A percentile compares a stretch with the other conserved stretches of the same genome.
Conservation (phyloP, 2,888 invertebrate species). For the Caenorhabditis parvicauda region DNA sequence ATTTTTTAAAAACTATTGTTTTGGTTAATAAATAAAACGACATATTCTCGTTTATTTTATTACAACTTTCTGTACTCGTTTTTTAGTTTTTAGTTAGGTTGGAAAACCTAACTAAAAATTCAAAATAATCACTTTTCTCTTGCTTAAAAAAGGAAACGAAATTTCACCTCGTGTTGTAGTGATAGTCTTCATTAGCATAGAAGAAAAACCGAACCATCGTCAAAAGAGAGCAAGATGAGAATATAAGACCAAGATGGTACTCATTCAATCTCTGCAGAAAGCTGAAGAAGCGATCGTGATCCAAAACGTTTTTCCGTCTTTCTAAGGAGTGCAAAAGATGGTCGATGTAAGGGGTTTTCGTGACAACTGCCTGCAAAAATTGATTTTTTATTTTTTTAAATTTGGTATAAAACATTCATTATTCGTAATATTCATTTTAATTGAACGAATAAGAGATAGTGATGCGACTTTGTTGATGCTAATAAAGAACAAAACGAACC, state of each 20-base stretch:
- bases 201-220: constrained; percentile 17
- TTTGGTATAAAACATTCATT: background rate
- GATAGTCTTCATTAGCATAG: constrained; percentile 18
- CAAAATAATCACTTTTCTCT: background rate
- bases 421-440: constrained; percentile 15
- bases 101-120: no score
- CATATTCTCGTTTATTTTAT: no score
- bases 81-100: no score
- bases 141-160: constrained; percentile 16
- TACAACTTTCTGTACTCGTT: no score
- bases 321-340: constrained; percentile 17
- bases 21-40: no score
- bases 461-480: constrained; percentile 21
- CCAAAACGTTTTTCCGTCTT: no score
- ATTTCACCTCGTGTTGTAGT: no score
- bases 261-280: constrained; percentile 14
- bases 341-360: constrained; percentile 22
- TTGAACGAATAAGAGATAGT: constrained; percentile 18
- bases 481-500: constrained; percentile 6
- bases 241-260: constrained; percentile 8
- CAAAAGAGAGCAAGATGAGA: constrained; percentile 5
- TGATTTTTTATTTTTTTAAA: background rate
- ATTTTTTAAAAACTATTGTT: no score
- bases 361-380: no score
- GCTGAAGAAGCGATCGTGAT: constrained; percentile 22